Percentiles rank a stretch among this genome's conserved stretches.
Conservation (phyloP, 2,888 invertebrate species). For the Lithophane leautieri region DNA sequence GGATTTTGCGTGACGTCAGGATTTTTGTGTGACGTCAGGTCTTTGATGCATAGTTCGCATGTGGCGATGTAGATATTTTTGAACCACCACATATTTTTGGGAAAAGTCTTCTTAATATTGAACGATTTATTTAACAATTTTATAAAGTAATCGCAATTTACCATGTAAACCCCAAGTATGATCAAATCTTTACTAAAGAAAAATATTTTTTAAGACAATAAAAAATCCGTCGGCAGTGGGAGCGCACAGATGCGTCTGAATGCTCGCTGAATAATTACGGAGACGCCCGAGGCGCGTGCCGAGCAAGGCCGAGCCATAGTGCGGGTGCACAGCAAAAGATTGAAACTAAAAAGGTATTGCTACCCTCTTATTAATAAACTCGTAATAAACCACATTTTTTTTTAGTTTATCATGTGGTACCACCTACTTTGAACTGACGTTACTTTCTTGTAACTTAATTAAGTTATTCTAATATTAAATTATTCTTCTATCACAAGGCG, state of each 20-base stretch:
- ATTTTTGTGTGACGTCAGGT: no score
- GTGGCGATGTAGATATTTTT: no score
- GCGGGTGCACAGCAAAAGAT: conserved; percentile 13
- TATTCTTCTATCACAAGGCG: no score
- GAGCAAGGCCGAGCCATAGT: conserved; percentile 53
- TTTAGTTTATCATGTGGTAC: background rate
- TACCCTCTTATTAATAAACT: conserved; percentile 15
- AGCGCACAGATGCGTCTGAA: conserved; percentile 84
- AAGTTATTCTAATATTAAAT: no score
- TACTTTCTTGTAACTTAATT: background rate
- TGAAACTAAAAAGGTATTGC: conserved; percentile 1
- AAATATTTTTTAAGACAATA: conserved; percentile 71
- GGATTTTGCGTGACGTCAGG: no score
- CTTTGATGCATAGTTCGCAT: no score
- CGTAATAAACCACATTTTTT: background rate
- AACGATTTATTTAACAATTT: background rate
- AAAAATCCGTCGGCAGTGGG: conserved; percentile 74
- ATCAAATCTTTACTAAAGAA: conserved; percentile 47
- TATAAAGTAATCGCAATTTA: background rate
- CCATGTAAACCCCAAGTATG: conserved; percentile 31
- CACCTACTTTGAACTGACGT: background rate
- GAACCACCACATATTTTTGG: no score
- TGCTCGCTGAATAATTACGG: conserved; percentile 86
- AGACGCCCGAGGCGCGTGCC: conserved; percentile 74
- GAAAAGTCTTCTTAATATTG: background rate